These are phyloP conservation scores for Watsonalla binaria DNA, from an alignment of 2,888 invertebrate genomes.

Conservation along the genomic window DNA sequence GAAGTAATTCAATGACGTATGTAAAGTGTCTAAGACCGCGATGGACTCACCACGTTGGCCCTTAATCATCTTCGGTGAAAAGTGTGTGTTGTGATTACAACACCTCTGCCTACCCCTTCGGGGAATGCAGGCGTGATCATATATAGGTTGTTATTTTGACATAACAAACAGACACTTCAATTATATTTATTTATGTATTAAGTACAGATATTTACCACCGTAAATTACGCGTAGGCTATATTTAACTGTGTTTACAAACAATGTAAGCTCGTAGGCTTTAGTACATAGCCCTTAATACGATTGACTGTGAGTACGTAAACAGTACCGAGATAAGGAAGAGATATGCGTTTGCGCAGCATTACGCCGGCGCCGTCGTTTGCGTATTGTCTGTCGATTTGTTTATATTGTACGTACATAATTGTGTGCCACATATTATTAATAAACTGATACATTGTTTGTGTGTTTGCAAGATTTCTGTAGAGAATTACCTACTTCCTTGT, in stretches of 20 bases:
- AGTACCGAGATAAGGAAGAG: conserved; percentile 25
- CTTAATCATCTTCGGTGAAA: too few species aligned
- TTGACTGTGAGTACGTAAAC: conserved; percentile 17
- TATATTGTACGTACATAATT: neutral
- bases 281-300: conserved; percentile 22
- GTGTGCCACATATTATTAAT: neutral
- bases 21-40: too few species aligned
- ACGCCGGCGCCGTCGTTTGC: conserved; percentile 29
- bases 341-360: conserved; percentile 26
- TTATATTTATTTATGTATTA: neutral
- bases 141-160: neutral
- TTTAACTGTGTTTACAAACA: conserved; percentile 32
- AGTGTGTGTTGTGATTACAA: too few species aligned
- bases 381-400: conserved; percentile 14
- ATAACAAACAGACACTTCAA: neutral
- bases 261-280: conserved; percentile 23
- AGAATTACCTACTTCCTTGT: too few species aligned
- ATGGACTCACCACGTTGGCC: too few species aligned
- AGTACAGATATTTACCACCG: conserved; percentile 36
- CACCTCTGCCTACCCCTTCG: too few species aligned
- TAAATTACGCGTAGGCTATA: conserved; percentile 31
- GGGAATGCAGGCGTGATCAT: too few species aligned
- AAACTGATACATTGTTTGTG: too few species aligned
- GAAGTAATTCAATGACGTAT: too few species aligned
- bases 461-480: too few species aligned